Base-by-base conservation (phyloP, 2,113 vertebrate species). In the Todiramphus chloris region DNA sequence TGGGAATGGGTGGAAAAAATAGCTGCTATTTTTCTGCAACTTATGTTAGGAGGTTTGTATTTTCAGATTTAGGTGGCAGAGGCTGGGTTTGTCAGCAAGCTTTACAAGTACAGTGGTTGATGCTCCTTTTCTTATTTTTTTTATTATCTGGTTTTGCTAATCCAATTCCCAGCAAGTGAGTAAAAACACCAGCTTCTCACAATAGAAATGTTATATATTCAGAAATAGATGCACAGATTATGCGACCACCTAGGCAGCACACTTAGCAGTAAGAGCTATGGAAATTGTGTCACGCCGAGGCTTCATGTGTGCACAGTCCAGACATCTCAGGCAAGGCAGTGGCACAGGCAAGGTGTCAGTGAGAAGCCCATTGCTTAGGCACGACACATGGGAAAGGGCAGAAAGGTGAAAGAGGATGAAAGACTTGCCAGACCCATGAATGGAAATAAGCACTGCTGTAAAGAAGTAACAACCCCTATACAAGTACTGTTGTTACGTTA, bases 381-480 rank as follows among this genome's bases (percentile, higher is more conserved):
- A 3, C 0, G 0, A 51, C 1, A 5, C 28, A 3, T 0, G 6
- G 55, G 43, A 41, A 79, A 64, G 8, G 13, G 68, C 56, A 59
- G 48, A 82, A 82, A 77, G 17, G 63, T 27, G 82, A n/a, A 70
- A 37, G 3, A 55, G 58, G 64, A 69, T 63, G 24, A 62, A 94
- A 89, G 58, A 11, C n/a, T 37, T 74, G 59, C 72, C 77, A 91
- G 66, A 68, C 4, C 31, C 5, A 0, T 43, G 62, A 80, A 88
- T 2, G 23, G 37, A 59, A 87, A 56, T 18, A 31, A 53, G 55
- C 23, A 30, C n/a, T 19, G 31, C 63, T 62, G 9, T 62, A 58
- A 62, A 87, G 31, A 80, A 59, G 33, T 35, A 80, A 83, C 33
- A 87, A 74, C 37, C 73, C 37, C 73, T 51, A n/a, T 35, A 41